Conservation (phyloP, 2,888 invertebrate genomes). For the Blastobasis adustella region DNA sequence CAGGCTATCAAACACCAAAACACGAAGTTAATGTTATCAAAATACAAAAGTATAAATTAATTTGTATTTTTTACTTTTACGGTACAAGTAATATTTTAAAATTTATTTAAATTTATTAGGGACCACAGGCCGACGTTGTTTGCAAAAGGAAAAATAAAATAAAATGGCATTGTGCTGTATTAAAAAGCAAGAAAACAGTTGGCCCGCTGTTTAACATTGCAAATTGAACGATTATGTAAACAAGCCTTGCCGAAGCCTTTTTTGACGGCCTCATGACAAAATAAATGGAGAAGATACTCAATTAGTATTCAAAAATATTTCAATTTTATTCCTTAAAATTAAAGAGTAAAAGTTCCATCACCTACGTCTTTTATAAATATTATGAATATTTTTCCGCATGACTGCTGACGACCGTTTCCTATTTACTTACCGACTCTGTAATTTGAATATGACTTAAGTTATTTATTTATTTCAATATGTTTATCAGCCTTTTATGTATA, state of each 20-base stretch:
- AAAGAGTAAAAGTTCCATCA: background rate
- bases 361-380: no score
- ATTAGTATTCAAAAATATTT: conserved; percentile 61
- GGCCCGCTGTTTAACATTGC: conserved; percentile 64
- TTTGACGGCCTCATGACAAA: conserved; percentile 44
- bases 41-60: no score
- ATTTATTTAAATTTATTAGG: conserved; percentile 38
- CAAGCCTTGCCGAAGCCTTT: conserved; percentile 56
- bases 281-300: conserved; percentile 33
- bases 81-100: conserved; percentile 11
- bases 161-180: conserved; percentile 32
- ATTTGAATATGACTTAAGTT: no score
- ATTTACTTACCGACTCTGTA: no score
- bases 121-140: conserved; percentile 25
- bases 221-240: conserved; percentile 70
- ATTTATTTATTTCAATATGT: no score
- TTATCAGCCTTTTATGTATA: no score
- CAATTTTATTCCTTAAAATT: conserved; percentile 26
- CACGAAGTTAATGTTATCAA: no score
- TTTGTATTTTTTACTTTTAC: no score
- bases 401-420: no score
- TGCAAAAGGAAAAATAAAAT: conserved; percentile 20
- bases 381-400: no score
- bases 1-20: no score
- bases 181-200: conserved; percentile 53